These are phyloP conservation scores for Sebastes paucispinis DNA, from an alignment of 2,797 vertebrate genomes.

Conservation along the genomic window DNA sequence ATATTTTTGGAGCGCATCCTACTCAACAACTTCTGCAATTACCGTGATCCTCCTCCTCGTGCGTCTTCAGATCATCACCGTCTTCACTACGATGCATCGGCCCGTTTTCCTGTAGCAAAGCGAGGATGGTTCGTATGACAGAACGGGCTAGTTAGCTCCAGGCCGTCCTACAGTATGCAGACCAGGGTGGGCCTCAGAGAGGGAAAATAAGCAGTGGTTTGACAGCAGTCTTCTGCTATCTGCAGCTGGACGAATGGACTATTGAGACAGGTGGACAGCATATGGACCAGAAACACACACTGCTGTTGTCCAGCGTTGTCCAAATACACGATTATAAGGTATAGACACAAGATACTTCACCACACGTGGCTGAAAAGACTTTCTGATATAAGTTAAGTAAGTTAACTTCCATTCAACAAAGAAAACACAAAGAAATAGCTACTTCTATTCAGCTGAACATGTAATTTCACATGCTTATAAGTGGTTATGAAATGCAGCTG, in stretches of 20 bases:
- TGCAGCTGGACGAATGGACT: conserved; percentile 66
- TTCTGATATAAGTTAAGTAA: background rate
- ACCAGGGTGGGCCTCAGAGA: conserved; percentile 54
- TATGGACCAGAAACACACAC: conserved; percentile 51
- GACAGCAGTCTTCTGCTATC: conserved; percentile 40
- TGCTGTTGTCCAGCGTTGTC: conserved; percentile 12
- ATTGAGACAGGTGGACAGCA: conserved; percentile 78
- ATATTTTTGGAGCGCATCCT: background rate
- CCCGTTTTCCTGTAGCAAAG: background rate
- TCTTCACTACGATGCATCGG: background rate
- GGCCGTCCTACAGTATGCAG: conserved; percentile 12
- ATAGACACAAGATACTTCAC: conserved; percentile 20
- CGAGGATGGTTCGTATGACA: conserved; percentile 12
- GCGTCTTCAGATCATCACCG: background rate
- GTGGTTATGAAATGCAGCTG: background rate
- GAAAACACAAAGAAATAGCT: background rate
- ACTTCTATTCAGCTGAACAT: background rate
- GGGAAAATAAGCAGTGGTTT: conserved; percentile 65
- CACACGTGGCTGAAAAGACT: conserved; percentile 2
- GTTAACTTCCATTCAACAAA: background rate
- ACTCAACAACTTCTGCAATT: background rate
- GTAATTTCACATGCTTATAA: background rate
- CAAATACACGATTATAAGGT: conserved; percentile 30
- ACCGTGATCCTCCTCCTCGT: background rate
- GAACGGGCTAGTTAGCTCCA: conserved; percentile 28